Evolutionary conservation across 1,140 invertebrate species (phyloP).

Genomic region (Zeugodacus cucurbitae): DNA sequence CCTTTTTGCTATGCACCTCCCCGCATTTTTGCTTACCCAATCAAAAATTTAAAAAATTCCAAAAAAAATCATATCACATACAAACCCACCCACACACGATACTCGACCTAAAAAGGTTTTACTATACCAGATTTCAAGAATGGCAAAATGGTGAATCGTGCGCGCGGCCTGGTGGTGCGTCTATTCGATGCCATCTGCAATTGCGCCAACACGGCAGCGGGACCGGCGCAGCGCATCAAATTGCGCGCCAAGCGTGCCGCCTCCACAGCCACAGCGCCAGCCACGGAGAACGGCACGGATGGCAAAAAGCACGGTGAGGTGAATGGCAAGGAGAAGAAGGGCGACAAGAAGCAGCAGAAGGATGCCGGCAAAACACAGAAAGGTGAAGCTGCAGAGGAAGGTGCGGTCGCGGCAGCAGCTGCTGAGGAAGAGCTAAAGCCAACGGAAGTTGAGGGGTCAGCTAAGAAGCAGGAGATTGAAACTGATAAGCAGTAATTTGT

Average conservation of each 20-base stretch:
- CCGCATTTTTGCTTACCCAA: not conserved
- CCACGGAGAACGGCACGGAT: constrained; percentile 26
- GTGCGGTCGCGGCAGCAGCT: not conserved
- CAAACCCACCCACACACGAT: not conserved
- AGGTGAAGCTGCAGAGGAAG: not conserved
- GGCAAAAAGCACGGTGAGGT: not conserved
- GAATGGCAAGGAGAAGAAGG: constrained; percentile 9
- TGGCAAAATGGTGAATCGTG: constrained; percentile 69
- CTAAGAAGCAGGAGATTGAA: not conserved
- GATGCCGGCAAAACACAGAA: constrained; percentile 4
- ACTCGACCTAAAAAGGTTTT: constrained; percentile 56
- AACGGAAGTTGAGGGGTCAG: not conserved
- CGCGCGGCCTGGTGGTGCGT: constrained; percentile 70
- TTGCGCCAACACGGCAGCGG: constrained; percentile 71
- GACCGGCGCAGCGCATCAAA: constrained; percentile 62
- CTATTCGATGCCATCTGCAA: constrained; percentile 73
- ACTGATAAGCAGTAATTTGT: constrained; percentile 22
- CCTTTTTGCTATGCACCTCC: not conserved
- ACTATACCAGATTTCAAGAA: constrained; percentile 67
- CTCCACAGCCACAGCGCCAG: not conserved
- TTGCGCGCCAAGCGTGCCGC: constrained; percentile 52
- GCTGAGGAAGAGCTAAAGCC: not conserved
- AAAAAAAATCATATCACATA: not conserved
- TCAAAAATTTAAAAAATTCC: not conserved
- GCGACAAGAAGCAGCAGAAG: constrained; percentile 37